Evolutionary conservation across 2,888 invertebrate species (phyloP), one percentile per base, ranked within the genome.

Genomic region (Sphaerophoria taeniata): DNA sequence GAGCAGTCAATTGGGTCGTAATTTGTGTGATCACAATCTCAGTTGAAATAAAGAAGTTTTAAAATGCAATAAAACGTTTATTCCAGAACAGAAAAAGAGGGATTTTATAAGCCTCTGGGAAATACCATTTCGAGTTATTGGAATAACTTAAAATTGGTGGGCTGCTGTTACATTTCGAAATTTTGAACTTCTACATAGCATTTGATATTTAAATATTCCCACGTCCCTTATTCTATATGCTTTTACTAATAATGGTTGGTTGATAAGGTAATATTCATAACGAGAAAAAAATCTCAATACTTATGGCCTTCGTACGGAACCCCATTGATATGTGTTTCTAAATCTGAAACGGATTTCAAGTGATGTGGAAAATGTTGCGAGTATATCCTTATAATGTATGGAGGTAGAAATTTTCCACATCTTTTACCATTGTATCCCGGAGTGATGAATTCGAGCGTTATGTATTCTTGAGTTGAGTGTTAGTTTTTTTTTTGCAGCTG

Each of bases 391-490:
- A 39, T 39, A 43, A 43, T 43, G 43, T 9, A 51, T 56, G 16
- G 16, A 36, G 60, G n/a, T 12, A 11, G 36, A 58, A 47, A 78
- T 78, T 65, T 33, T 77, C 45, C 49, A 51, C 49, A 51, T 65
- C 58, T 75, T 70, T 3, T 69, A 70, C 63, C 69, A 61, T 61
- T 47, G 75, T 45, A 70, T 43, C 71, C 75, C 14, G 56, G 31
- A 70, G 75, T 63, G 51, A 71, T 65, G 70, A 81, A 81, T 65
- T 65, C 51, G 39, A 75, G 75, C 76, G 75, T n/a, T n/a, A n/a
- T 24, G 24, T 72, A 72, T 65, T 60, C 47, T 63, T 71, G 58
- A 47, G 16, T 36, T 71, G 24, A 51, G 24, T 58, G n/a, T 14
- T 12, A 39, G 9, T 67, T 53, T 67, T 2, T 60, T 16, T 60